Base-by-base conservation (phyloP, 2,797 vertebrate genomes). In the Cynopterus sphinx region DNA sequence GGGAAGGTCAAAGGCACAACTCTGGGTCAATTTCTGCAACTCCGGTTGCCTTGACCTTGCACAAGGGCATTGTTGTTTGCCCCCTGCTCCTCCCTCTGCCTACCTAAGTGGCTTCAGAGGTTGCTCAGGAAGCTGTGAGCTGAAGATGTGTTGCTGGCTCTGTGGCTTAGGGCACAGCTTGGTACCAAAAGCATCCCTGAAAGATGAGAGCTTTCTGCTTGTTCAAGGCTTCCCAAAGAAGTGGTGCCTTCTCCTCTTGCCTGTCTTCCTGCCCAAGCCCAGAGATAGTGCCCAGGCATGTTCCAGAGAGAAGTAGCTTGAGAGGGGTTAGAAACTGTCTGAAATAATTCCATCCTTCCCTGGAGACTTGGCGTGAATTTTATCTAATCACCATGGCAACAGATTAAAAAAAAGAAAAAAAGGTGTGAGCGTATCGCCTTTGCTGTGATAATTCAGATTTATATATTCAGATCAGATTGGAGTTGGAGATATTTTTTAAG, bases 321-420 rank as follows among this genome's bases (percentile, higher is more conserved):
- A 96, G 96, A 97, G 98, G 98, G 98, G 98, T 98, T 98, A 98
- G 98, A 98, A 98, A 98, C 98, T 98, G 98, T 98, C 98, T 98
- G 98, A 98, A 98, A 98, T 99, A 98, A 98, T 98, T 98, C 98
- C 98, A 98, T 98, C 98, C 98, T 98, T 99, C 99, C 99, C 98
- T 98, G 98, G 99, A 99, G 99, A 99, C 98, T 99, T 99, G 99
- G 99, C 99, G 99, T 99, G 99, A 99, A 99, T 99, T 99, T 99
- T 99, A 99, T 99, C 99, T 99, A 98, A 99, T 99, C 98, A 98
- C 99, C 99, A 99, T 99, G 99, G 99, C 98, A 99, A 99, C 99
- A 99, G 98, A 99, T 98, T 98, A 98, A 98, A 98, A 97, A 97
- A 97, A 95, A 91, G 55, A 87, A 97, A 97, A 97, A 98, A 98